Evolutionary conservation across 2,113 vertebrate species (phyloP).

Genomic region (Erinaceus europaeus): DNA sequence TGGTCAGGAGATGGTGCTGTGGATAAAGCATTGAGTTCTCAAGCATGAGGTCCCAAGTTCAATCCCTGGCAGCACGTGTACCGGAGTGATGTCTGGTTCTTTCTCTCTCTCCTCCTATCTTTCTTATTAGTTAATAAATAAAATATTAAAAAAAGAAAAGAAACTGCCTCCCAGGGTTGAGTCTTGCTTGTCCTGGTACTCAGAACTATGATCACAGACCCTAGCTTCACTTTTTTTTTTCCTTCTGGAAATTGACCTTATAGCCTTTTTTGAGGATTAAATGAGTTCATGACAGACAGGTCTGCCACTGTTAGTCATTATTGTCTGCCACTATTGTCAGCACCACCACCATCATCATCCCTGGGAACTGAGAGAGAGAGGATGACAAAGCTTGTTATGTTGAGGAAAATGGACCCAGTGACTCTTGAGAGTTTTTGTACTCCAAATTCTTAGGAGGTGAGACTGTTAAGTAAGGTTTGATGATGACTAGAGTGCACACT

Average conservation of each 20-base stretch:
- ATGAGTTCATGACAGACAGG: background rate
- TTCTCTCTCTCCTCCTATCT: no score
- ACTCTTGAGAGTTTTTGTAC: background rate
- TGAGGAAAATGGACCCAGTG: background rate
- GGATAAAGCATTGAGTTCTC: no score
- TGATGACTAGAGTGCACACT: background rate
- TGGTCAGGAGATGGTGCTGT: no score
- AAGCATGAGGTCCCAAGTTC: no score
- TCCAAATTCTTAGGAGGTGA: background rate
- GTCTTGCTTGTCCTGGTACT: background rate
- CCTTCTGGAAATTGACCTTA: background rate
- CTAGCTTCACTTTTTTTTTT: background rate
- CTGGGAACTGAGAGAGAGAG: background rate
- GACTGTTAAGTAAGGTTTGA: background rate
- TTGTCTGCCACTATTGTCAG: background rate
- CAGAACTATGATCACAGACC: background rate
- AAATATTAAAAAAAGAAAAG: no score
- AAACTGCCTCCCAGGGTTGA: background rate
- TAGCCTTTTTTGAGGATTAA: background rate
- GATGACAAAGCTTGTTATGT: background rate
- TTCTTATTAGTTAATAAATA: no score
- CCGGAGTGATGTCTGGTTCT: no score
- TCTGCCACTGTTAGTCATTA: background rate
- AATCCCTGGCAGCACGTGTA: no score
- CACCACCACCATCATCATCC: background rate